Conservation (phyloP, 2,113 vertebrate genomes). For the Dolichallabes microphthalmus region DNA sequence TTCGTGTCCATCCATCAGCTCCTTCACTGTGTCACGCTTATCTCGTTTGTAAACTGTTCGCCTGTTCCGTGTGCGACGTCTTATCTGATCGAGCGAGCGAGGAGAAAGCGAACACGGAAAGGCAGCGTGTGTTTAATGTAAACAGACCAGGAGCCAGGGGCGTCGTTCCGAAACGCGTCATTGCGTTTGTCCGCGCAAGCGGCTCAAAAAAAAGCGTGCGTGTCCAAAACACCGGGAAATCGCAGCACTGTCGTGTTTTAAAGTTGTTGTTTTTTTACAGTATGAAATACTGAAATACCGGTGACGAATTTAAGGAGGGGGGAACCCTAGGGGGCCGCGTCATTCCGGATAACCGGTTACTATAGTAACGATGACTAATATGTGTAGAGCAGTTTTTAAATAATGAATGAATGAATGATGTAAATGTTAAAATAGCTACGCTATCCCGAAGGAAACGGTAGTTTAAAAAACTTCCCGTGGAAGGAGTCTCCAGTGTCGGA, state of each 20-base stretch:
- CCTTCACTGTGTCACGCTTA: background rate
- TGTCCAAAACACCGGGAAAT: background rate
- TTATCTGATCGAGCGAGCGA: background rate
- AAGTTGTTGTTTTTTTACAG: background rate
- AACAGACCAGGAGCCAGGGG: background rate
- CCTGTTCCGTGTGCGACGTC: background rate
- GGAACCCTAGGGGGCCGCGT: no score
- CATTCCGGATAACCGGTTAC: background rate
- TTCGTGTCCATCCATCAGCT: background rate
- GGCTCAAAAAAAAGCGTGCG: background rate
- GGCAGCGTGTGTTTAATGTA: background rate
- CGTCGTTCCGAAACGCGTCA: no score
- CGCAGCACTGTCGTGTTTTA: background rate
- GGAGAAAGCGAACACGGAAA: background rate
- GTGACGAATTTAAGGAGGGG: background rate
- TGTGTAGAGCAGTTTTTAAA: no score
- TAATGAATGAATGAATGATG: no score
- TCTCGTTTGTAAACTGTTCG: background rate
- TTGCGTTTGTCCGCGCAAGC: no score
- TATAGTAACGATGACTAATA: background rate
- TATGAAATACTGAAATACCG: background rate
- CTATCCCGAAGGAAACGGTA: background rate
- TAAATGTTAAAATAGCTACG: background rate
- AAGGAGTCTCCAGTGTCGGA: background rate
- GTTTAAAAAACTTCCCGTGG: background rate